A percentile compares a stretch with the other conserved stretches of the same genome.
Conservation (phyloP, 2,113 vertebrate genomes). For the Rafetus swinhoei region DNA sequence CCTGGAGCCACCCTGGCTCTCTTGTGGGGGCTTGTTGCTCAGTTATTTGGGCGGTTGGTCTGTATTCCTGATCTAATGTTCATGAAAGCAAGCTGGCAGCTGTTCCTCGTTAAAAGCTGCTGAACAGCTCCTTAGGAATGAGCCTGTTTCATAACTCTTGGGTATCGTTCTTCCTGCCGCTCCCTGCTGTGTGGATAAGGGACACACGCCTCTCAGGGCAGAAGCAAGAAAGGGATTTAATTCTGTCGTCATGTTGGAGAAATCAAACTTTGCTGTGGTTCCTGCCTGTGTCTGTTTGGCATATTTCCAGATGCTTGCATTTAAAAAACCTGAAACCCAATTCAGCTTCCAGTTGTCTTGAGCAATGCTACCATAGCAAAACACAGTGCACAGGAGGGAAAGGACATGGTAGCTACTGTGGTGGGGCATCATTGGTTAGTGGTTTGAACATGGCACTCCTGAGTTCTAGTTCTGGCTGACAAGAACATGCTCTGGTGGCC, state of each 20-base stretch:
- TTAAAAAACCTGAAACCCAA: not conserved
- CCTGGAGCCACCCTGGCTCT: not conserved
- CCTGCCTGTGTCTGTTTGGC: not conserved
- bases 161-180: conserved; percentile 17
- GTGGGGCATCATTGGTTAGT: not conserved
- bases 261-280: not conserved
- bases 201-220: not conserved
- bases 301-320: not conserved
- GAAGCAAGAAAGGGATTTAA: not conserved
- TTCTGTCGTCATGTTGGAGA: not conserved
- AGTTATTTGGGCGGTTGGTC: not conserved
- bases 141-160: conserved; percentile 15
- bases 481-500: not conserved
- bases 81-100: not conserved
- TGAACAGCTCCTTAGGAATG: conserved; percentile 38
- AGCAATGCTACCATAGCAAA: not conserved
- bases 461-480: not conserved
- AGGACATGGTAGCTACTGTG: not conserved
- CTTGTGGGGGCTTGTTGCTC: not conserved
- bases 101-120: conserved; percentile 28
- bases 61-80: conserved; percentile 25
- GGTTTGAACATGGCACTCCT: not conserved
- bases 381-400: not conserved
- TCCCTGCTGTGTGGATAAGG: conserved; percentile 10
- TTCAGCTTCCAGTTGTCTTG: not conserved